These are phyloP conservation scores for Pseudolaguvia tuberculata DNA, from an alignment of 2,113 vertebrate genomes.

Conservation along the genomic window DNA sequence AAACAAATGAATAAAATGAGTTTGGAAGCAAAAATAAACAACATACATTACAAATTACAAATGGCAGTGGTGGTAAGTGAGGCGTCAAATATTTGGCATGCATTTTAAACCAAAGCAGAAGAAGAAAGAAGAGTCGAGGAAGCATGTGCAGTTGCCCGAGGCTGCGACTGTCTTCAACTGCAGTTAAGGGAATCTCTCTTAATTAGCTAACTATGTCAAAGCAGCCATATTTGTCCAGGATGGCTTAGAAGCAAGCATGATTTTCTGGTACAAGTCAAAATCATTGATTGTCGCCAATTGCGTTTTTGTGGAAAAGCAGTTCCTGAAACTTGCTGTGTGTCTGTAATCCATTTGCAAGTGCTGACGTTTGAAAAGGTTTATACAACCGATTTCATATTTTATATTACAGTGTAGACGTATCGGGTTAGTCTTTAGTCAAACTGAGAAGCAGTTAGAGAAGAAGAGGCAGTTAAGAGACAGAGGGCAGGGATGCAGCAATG, in stretches of 20 bases:
- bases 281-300: conserved; percentile 53
- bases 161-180: conserved; percentile 70
- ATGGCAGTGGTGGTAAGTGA: conserved; percentile 62
- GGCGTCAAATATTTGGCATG: conserved; percentile 68
- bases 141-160: conserved; percentile 78
- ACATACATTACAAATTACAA: conserved; percentile 65
- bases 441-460: conserved; percentile 69
- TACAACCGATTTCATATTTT: conserved; percentile 37
- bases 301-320: conserved; percentile 51
- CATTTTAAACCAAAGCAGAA: conserved; percentile 68
- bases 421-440: conserved; percentile 71
- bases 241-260: conserved; percentile 56
- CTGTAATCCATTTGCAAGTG: conserved; percentile 46
- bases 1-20: conserved; percentile 9
- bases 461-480: conserved; percentile 66
- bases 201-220: conserved; percentile 58
- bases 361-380: conserved; percentile 47
- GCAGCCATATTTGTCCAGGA: conserved; percentile 57
- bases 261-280: conserved; percentile 62
- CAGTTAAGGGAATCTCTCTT: conserved; percentile 66
- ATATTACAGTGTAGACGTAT: conserved; percentile 58
- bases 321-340: conserved; percentile 48
- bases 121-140: conserved; percentile 76
- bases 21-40: conserved; percentile 55
- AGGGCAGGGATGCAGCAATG: conserved; percentile 72